phyloP scores from a whole-genome alignment of 1,140 invertebrate species.

The Acromyrmex heyeri region DNA sequence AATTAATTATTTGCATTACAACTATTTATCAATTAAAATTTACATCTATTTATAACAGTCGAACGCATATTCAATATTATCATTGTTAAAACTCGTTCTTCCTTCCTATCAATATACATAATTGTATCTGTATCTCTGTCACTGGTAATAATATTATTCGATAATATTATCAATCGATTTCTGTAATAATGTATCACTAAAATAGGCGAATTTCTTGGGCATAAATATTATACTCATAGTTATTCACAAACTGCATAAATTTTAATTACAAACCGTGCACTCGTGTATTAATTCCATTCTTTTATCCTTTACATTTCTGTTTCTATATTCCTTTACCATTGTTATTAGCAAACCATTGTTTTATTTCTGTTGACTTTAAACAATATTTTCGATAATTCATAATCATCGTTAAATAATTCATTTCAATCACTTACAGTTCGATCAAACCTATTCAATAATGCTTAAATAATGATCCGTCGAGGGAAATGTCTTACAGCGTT shows the following conservation, averaged over 20 bases:
- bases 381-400: neutral
- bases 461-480: neutral
- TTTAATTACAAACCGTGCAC: neutral
- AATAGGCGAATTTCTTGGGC: neutral
- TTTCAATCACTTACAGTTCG: neutral
- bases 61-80: conserved; percentile 9
- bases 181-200: neutral
- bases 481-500: neutral
- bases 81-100: neutral
- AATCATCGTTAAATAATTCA: neutral
- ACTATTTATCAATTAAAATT: conserved; percentile 21
- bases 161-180: conserved; percentile 27
- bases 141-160: conserved; percentile 1
- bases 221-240: conserved; percentile 17
- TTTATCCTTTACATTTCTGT: neutral
- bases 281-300: neutral
- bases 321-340: neutral
- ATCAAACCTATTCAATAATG: neutral
- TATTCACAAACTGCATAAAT: neutral
- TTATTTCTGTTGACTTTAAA: neutral
- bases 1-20: conserved; percentile 12
- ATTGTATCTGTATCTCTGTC: conserved; percentile 18
- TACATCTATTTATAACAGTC: conserved; percentile 28
- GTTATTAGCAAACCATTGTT: neutral
- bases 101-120: neutral